Evolutionary conservation across 2,888 invertebrate species (phyloP).

Genomic region (Alviniconcha strummeri): DNA sequence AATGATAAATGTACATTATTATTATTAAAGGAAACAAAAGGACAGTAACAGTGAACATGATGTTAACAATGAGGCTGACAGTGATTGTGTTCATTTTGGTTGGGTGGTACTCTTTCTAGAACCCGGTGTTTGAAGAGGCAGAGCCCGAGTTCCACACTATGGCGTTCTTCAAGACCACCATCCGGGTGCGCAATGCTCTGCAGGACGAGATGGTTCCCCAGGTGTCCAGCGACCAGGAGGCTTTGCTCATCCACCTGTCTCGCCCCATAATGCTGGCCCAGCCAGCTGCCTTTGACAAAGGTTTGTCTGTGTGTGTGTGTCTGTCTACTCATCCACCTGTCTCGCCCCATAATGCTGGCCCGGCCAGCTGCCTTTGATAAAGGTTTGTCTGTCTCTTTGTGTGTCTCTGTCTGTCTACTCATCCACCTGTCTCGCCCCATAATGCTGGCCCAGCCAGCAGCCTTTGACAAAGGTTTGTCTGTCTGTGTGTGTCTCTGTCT

Average conservation of each 20-base stretch:
- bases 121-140: conserved; percentile 97
- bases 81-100: too few relatives aligned
- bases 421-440: conserved; percentile 94
- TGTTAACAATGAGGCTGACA: too few relatives aligned
- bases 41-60: too few relatives aligned
- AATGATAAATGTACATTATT: too few relatives aligned
- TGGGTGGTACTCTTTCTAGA: conserved; percentile 79
- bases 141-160: conserved; percentile 98
- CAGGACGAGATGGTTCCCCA: conserved; percentile 81
- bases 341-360: conserved; percentile 94
- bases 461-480: conserved; percentile 89
- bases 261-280: conserved; percentile 96
- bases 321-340: conserved; percentile 89
- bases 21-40: too few relatives aligned
- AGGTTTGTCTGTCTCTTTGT: conserved; percentile 74
- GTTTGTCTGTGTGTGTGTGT: conserved; percentile 45
- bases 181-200: conserved; percentile 79
- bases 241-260: conserved; percentile 86
- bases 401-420: conserved; percentile 71
- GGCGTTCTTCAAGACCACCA: conserved; percentile 97
- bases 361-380: conserved; percentile 98
- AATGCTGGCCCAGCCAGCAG: conserved; percentile 96
- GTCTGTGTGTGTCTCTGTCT: background rate
- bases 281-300: conserved; percentile 97
- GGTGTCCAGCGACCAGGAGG: conserved; percentile 80